These are phyloP conservation scores for Danionella dracula DNA, from an alignment of 2,797 vertebrate genomes.

Conservation along the genomic window DNA sequence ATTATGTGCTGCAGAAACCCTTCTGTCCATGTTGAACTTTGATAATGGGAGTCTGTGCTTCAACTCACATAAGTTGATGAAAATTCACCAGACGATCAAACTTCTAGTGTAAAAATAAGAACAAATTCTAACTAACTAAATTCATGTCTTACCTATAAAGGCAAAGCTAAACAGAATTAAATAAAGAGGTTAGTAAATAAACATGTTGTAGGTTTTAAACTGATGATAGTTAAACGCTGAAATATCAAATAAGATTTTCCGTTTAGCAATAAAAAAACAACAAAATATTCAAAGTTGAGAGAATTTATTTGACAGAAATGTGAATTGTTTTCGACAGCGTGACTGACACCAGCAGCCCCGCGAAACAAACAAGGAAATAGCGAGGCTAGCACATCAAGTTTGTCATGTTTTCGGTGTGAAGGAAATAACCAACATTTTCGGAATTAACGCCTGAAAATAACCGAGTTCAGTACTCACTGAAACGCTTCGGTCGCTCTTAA, in stretches of 20 bases:
- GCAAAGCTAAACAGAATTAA: too few relatives aligned
- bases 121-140: background rate
- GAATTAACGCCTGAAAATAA: background rate
- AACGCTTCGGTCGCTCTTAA: background rate
- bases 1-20: background rate
- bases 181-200: too few relatives aligned
- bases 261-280: too few relatives aligned
- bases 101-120: too few relatives aligned
- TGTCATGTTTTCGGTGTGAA: background rate
- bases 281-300: too few relatives aligned
- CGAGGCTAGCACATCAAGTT: background rate
- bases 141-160: background rate
- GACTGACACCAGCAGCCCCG: background rate
- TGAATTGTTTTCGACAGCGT: too few relatives aligned
- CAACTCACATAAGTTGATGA: background rate
- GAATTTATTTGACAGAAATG: too few relatives aligned
- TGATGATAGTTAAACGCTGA: too few relatives aligned
- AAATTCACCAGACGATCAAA: background rate
- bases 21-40: background rate
- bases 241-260: too few relatives aligned
- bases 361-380: slow-evolving; percentile 18
- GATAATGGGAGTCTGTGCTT: background rate
- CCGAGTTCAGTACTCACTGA: background rate
- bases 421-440: background rate
- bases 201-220: too few relatives aligned